A percentile compares a stretch with the other conserved stretches of the same genome.
phyloP scores from a whole-genome alignment of 2,113 vertebrate genomes.

The Narcine bancroftii region DNA sequence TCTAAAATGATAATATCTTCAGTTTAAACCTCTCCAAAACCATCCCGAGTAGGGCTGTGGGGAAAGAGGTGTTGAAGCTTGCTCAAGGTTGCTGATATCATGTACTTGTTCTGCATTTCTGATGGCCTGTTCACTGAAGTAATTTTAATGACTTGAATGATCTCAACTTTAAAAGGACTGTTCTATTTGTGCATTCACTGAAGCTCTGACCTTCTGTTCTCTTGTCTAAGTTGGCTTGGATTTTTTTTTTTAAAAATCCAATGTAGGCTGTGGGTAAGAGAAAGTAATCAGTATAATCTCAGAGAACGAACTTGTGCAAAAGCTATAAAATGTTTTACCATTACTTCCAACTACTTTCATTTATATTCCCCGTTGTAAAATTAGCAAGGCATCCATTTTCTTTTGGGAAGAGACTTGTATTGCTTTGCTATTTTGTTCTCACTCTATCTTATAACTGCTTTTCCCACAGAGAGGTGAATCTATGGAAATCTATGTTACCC shows the following conservation, averaged over 20 bases:
- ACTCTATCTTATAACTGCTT: no score
- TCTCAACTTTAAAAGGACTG: slow-evolving; percentile 8
- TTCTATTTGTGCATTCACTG: background rate
- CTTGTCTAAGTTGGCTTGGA: background rate
- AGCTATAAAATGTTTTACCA: background rate
- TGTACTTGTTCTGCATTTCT: background rate
- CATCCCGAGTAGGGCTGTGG: background rate
- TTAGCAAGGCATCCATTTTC: background rate
- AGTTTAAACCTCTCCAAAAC: no score
- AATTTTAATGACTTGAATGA: background rate
- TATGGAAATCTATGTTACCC: no score
- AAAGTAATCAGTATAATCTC: background rate
- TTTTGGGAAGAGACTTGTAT: background rate
- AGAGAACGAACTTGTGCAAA: background rate
- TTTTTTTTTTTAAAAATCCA: background rate
- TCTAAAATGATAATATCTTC: background rate
- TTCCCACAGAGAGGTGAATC: no score
- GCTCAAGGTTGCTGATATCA: background rate
- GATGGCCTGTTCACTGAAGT: background rate
- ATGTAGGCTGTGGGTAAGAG: background rate
- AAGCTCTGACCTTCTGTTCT: background rate
- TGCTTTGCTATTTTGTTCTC: background rate
- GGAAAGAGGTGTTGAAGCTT: background rate
- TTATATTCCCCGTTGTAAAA: background rate
- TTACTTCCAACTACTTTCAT: background rate